Evolutionary conservation across 2,888 invertebrate species (phyloP).

Genomic region (Gymnosoma rotundatum): DNA sequence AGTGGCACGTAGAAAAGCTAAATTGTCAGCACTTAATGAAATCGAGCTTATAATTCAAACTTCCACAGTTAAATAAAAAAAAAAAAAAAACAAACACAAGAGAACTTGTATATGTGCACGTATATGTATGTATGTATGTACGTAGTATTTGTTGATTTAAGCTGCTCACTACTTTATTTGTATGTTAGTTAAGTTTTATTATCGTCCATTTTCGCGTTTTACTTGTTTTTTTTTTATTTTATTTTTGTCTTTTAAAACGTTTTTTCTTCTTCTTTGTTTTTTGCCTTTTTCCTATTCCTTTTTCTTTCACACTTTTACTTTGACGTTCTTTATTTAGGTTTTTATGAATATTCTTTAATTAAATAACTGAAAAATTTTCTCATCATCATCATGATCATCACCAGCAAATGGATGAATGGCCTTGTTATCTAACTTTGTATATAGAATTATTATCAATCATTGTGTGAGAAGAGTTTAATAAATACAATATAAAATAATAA

Average conservation of each 20-base stretch:
- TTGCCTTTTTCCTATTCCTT: constrained; percentile 34
- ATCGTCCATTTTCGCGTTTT: constrained; percentile 20
- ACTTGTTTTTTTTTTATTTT: constrained; percentile 41
- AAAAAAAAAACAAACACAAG: constrained; percentile 10
- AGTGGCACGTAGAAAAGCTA: constrained; percentile 33
- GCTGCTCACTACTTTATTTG: constrained; percentile 24
- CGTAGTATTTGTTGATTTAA: constrained; percentile 30
- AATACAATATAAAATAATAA: constrained; percentile 45
- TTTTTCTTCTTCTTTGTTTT: constrained; percentile 2
- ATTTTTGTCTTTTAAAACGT: constrained; percentile 28
- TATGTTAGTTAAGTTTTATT: constrained; percentile 34
- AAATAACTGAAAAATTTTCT: constrained; percentile 62
- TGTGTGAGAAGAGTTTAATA: constrained; percentile 58
- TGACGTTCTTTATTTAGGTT: constrained; percentile 39
- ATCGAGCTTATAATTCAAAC: constrained; percentile 51
- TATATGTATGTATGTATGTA: not conserved
- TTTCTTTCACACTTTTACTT: constrained; percentile 55
- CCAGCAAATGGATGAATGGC: constrained; percentile 66
- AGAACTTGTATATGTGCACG: constrained; percentile 2
- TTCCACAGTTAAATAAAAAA: constrained; percentile 19
- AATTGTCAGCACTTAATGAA: constrained; percentile 53
- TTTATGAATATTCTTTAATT: constrained; percentile 63
- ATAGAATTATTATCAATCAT: constrained; percentile 33
- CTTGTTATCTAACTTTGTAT: constrained; percentile 64
- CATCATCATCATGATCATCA: constrained; percentile 56